Base-by-base conservation (phyloP, 2,888 invertebrate species). In the Himalopsyche tibetana region DNA sequence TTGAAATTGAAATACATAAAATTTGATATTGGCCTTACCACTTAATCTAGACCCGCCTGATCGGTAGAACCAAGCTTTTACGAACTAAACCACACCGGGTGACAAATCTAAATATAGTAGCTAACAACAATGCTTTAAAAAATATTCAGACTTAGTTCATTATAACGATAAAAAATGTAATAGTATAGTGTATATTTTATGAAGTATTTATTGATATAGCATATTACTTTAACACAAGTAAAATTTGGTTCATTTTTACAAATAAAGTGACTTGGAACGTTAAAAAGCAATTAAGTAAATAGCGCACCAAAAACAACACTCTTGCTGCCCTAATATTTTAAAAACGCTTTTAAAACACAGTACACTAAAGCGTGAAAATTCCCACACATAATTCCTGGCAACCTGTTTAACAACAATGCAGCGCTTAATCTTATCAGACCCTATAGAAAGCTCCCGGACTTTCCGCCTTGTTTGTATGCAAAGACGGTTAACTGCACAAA, bases 251-350 rank as follows among this genome's bases (percentile, higher is more conserved):
- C 28, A 28, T 45, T 56, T 56, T 17, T 56, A 3, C 5, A 63
- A 63, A 19, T 19, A 63, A 63, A 63, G 19, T 1, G 11, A 63
- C 63, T 8, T 19, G 19, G 19, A n/a, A 19, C 63, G 63, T 19
- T 6, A 19, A 63, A 63, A 63, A 19, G 63, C 63, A 63, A 63
- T 63, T 63, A 63, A 63, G 63, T 11, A 63, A 63, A 63, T 19
- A 19, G 28, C 19, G 63, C 63, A 19, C 8, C 63, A 63, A 5
- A 11, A 6, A 63, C 63, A 28, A 15, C 28, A 63, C 63, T 82
- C 79, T 51, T 85, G 82, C 38, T 51, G 83, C 63, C 56, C 56
- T 15, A 83, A 83, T 42, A 36, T 80, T 80, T 80, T 36, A 80
- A 42, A 80, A 80, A 80, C 38, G 8, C 80, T 56, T 36, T 36